phyloP scores from a whole-genome alignment of 2,113 vertebrate genomes.

The Chloropsis hardwickii region DNA sequence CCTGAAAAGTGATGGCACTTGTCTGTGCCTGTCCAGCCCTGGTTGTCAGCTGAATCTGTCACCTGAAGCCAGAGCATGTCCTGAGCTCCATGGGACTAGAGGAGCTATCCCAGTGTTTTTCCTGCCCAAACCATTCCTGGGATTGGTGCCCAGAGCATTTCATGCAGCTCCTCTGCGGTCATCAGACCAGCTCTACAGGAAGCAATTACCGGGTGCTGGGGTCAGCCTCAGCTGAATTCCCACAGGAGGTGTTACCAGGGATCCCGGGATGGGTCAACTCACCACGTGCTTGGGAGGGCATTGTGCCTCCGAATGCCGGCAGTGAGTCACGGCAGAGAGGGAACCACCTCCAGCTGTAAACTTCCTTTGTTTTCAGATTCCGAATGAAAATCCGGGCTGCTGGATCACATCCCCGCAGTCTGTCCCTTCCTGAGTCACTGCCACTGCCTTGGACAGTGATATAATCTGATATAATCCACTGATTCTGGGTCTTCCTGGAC shows the following conservation, averaged over 20 bases:
- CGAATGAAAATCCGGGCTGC: background rate
- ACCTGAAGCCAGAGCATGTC: background rate
- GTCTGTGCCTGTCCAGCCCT: background rate
- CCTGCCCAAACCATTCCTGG: too few relatives aligned
- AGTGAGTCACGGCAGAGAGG: background rate
- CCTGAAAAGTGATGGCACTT: background rate
- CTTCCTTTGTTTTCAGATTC: background rate
- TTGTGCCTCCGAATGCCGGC: background rate
- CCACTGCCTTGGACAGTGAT: background rate
- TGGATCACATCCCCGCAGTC: background rate
- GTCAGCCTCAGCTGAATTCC: background rate
- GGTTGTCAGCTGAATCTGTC: background rate
- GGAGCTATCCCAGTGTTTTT: background rate
- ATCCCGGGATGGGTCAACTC: background rate
- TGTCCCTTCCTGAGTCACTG: background rate
- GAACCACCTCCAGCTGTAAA: background rate
- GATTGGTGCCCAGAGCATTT: background rate
- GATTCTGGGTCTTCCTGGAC: background rate
- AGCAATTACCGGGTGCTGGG: conserved; percentile 6
- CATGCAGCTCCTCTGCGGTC: background rate
- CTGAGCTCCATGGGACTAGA: background rate
- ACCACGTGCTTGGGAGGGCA: background rate
- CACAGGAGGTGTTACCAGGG: background rate
- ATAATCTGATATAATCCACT: background rate
- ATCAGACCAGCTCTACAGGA: conserved; percentile 43